Evolutionary conservation across 2,888 invertebrate genomes (phyloP), one percentile per base, ranked within the genome.

Genomic region (Athripsodes cinereus): DNA sequence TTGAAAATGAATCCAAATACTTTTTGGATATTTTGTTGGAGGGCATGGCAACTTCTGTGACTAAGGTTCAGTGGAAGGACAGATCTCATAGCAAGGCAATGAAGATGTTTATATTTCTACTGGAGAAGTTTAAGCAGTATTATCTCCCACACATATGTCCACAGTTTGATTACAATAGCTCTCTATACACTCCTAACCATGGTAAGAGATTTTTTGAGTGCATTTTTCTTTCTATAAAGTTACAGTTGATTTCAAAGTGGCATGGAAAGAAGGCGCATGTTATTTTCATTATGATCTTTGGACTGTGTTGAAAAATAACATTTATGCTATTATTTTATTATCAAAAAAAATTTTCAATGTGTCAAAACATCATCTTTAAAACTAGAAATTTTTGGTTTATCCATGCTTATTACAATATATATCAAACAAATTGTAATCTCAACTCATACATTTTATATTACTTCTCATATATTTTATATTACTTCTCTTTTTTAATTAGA

Each of bases 91-190:
- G 87, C 66, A 90, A 91, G 71, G 86, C 92, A 66, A 82, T 82
- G 74, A 84, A 86, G 69, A 88, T 91, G 67, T 96, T 97, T 74
- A 88, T 88, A 62, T 97, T 96, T 78, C 76, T 97, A 54, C 81
- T 97, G 71, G 91, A 96, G 70, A 88, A 88, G 68, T 96, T 97
- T 70, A 95, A 94, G 73, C 80, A 86, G 58, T 90, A 89, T 70
- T 97, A 96, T 74, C 80, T 97, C 67, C 91, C 90, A 31, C 84
- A 90, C 67, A 88, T 97, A 67, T 95, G 96, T 72, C 95, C 95
- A 1, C 86, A 88, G 68, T 95, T 94, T 68, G 87, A 87, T 69
- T 75, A 81, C 59, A 83, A 81, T 65, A 90, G 90, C 67, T 90
- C 91, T 2, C 76, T 94, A 22, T 94, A 94, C 70, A 86, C 86